Conservation (phyloP, 1,140 invertebrate species). For the Nasonia vitripennis region DNA sequence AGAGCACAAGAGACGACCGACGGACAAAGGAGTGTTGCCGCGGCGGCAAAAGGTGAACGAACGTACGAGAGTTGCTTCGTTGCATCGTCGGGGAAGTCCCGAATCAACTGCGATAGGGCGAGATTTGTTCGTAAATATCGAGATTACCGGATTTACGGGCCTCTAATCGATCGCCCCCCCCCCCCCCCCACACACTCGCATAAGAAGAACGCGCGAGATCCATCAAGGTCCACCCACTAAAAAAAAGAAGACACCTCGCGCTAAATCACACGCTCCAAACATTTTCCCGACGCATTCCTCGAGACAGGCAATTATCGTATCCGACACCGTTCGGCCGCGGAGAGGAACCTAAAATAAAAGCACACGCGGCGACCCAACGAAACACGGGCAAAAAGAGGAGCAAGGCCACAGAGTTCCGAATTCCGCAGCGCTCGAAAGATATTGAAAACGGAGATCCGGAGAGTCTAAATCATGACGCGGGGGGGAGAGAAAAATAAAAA, state of each 20-base stretch:
- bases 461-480: slow-evolving; percentile 52
- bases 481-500: slow-evolving; percentile 48
- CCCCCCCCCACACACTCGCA: too few species aligned
- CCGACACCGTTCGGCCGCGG: background rate
- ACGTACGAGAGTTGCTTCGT: slow-evolving; percentile 9
- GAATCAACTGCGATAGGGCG: too few species aligned
- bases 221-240: background rate
- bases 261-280: background rate
- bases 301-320: background rate
- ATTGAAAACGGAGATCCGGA: slow-evolving; percentile 41
- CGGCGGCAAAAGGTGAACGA: slow-evolving; percentile 45
- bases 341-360: slow-evolving; percentile 23
- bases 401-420: slow-evolving; percentile 32
- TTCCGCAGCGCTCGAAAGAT: slow-evolving; percentile 7
- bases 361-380: background rate
- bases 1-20: background rate
- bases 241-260: slow-evolving; percentile 2
- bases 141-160: too few species aligned
- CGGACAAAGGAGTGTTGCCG: slow-evolving; percentile 27
- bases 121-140: too few species aligned
- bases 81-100: slow-evolving; percentile 30
- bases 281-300: slow-evolving; percentile 9
- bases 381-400: slow-evolving; percentile 16
- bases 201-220: too few species aligned
- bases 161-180: too few species aligned